A percentile compares a stretch with the other conserved stretches of the same genome.
phyloP scores from a whole-genome alignment of 2,888 invertebrate genomes.

The Rhingia campestris region DNA sequence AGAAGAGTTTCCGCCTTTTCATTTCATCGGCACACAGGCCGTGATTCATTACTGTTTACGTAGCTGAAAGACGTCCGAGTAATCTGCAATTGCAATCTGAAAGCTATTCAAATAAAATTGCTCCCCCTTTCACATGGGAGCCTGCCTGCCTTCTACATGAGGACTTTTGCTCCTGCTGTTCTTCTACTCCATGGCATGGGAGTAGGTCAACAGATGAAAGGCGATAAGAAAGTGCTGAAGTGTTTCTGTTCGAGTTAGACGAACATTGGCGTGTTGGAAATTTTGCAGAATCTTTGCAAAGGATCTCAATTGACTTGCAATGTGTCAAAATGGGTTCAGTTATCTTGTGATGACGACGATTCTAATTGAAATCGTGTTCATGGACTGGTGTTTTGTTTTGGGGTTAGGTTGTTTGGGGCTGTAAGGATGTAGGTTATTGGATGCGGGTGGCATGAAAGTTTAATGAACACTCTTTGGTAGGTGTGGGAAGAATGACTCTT shows the following conservation, averaged over 20 bases:
- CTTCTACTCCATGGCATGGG: constrained; percentile 8
- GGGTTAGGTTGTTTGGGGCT: constrained; percentile 6
- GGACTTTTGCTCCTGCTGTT: neutral
- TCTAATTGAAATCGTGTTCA: constrained; percentile 53
- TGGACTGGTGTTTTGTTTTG: constrained; percentile 6
- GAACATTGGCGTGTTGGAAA: constrained; percentile 59
- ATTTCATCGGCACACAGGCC: constrained; percentile 45
- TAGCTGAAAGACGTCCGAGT: constrained; percentile 63
- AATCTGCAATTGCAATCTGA: constrained; percentile 71
- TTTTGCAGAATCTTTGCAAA: constrained; percentile 50
- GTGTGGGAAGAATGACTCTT: too few relatives aligned
- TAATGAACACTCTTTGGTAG: too few relatives aligned
- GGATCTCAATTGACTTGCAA: constrained; percentile 59
- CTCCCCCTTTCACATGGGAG: neutral
- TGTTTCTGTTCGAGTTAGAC: constrained; percentile 9
- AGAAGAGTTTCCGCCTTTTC: constrained; percentile 68
- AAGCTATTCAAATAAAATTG: constrained; percentile 69
- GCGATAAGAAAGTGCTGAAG: constrained; percentile 66
- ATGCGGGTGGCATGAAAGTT: neutral
- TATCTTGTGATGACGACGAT: constrained; percentile 15
- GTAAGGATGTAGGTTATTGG: constrained; percentile 14
- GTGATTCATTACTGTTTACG: constrained; percentile 71
- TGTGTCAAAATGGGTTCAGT: constrained; percentile 60
- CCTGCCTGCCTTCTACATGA: constrained; percentile 7
- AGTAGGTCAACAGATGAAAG: constrained; percentile 68